Evolutionary conservation across 1,140 invertebrate species (phyloP), one percentile per base, ranked within the genome.

Genomic region (Diachasma alloeum): DNA sequence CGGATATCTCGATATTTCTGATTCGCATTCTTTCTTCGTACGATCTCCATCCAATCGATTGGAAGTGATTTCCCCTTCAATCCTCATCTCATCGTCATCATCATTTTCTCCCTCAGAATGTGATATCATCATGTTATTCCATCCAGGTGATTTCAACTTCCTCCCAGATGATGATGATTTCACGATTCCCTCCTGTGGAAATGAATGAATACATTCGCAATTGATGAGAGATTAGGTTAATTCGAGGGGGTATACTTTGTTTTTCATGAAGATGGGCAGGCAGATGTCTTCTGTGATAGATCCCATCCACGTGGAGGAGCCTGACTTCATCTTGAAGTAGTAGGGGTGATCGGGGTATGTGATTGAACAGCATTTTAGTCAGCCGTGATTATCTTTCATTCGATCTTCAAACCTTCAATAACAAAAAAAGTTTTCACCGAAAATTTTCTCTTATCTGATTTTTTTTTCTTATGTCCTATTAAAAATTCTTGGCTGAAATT

Each of bases 351-450:
- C 68, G 1, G 81, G 80, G 59, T 39, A 70, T 1, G 6, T 81
- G 4, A 70, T 81, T 0, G 83, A 85, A 4, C 10, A 46, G 36
- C 81, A 83, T 42, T 85, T 76, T 0, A 85, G 74, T 83, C 82
- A 86, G 17, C 79, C 75, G 5, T 78, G 24, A 36, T 80, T 84
- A 13, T 42, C 39, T 1, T 81, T 73, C 8, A 77, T 48, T 19
- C 75, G 81, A 5, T 79, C n/a, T 0, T 80, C 83, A 31, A n/a
- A n/a, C n/a, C n/a, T n/a, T n/a, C n/a, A n/a, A n/a, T n/a, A n/a
- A n/a, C n/a, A n/a, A n/a, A n/a, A n/a, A n/a, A n/a, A n/a, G n/a
- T n/a, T n/a, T n/a, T n/a, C n/a, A n/a, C n/a, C n/a, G n/a, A n/a
- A n/a, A n/a, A n/a, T n/a, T n/a, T n/a, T n/a, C n/a, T n/a, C n/a